Conservation (phyloP, 2,888 invertebrate species). For the Limnephilus marmoratus region DNA sequence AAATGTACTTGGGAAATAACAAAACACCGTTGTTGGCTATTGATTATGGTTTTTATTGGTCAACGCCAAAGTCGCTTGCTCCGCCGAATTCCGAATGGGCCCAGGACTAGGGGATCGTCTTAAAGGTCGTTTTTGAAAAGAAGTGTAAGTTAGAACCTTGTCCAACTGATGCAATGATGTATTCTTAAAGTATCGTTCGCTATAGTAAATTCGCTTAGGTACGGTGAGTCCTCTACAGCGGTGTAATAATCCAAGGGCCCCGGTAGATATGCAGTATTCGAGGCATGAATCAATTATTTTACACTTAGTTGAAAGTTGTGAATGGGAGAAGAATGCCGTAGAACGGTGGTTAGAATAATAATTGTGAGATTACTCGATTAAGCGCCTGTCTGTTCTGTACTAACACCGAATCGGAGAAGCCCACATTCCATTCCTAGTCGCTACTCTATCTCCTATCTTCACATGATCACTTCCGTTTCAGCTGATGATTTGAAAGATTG, state of each 20-base stretch:
- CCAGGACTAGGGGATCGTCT: no score
- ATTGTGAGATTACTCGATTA: not conserved
- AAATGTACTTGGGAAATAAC: no score
- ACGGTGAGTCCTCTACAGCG: not conserved
- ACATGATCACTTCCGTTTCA: not conserved
- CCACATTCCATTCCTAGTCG: not conserved
- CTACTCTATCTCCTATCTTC: not conserved
- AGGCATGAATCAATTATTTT: not conserved
- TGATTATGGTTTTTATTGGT: no score
- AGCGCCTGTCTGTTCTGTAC: not conserved
- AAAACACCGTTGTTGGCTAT: no score
- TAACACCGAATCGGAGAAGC: not conserved
- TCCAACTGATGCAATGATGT: no score
- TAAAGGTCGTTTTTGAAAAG: no score
- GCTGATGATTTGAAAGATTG: not conserved
- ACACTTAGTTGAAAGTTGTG: not conserved
- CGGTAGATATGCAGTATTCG: not conserved
- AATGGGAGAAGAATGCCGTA: not conserved
- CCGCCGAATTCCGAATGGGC: no score
- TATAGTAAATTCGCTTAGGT: no score
- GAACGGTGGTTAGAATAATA: not conserved
- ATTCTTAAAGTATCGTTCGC: no score
- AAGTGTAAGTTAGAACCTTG: no score
- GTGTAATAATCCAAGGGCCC: not conserved
- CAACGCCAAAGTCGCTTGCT: no score